Percentiles rank a stretch among this genome's conserved stretches.
Conservation (phyloP, 2,888 invertebrate genomes). For the Anthoptus insignis region DNA sequence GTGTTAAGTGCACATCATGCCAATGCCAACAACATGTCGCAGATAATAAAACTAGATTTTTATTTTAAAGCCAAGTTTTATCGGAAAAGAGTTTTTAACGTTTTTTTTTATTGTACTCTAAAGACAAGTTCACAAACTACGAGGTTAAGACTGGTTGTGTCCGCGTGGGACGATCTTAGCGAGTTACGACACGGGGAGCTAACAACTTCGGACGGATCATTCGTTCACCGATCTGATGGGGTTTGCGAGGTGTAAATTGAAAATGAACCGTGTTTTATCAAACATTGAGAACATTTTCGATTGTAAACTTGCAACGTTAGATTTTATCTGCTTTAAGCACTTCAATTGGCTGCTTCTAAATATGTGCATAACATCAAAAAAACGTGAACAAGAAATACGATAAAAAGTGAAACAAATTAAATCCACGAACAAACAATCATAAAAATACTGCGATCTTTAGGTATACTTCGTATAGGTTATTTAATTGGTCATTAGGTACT, state of each 20-base stretch:
- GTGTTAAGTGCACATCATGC: conserved; percentile 27
- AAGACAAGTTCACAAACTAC: conserved; percentile 38
- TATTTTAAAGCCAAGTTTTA: conserved; percentile 18
- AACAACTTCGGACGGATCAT: conserved; percentile 80
- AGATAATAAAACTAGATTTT: conserved; percentile 23
- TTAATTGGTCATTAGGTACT: background rate
- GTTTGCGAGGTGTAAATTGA: conserved; percentile 43
- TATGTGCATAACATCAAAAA: conserved; percentile 9
- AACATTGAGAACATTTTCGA: conserved; percentile 11
- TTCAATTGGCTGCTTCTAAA: conserved; percentile 12
- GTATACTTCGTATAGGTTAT: background rate
- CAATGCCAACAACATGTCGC: conserved; percentile 12
- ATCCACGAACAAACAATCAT: background rate
- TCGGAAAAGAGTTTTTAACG: background rate
- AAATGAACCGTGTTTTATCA: conserved; percentile 43
- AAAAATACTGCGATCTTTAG: background rate
- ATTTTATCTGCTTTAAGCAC: conserved; percentile 23
- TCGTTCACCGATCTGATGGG: conserved; percentile 65
- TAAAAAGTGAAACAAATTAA: background rate
- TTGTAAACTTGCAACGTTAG: conserved; percentile 9
- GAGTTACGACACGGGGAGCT: conserved; percentile 69
- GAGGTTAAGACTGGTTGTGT: conserved; percentile 21
- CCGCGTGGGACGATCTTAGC: conserved; percentile 60
- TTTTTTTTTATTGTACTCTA: conserved; percentile 27
- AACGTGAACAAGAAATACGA: background rate